Percentiles rank a stretch among this genome's conserved stretches.
phyloP scores from a whole-genome alignment of 2,113 vertebrate species.

The Nycticryphes semicollaris region DNA sequence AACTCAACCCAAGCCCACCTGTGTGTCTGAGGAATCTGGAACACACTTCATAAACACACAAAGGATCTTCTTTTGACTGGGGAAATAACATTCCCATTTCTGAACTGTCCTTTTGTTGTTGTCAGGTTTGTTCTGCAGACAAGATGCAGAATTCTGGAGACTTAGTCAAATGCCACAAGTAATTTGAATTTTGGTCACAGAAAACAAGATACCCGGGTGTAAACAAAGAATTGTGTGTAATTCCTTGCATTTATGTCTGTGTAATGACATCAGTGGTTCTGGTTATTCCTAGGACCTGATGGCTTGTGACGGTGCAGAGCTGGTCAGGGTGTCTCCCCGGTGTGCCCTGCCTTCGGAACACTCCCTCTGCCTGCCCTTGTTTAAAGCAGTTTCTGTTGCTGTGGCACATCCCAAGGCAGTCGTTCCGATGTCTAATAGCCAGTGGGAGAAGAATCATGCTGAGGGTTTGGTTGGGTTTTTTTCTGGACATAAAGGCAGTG shows the following conservation, averaged over 20 bases:
- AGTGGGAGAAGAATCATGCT: neutral
- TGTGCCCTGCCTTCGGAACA: accelerated
- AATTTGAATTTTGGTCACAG: neutral
- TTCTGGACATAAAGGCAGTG: neutral
- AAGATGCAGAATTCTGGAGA: neutral
- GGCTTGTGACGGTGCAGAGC: neutral
- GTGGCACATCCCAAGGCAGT: neutral
- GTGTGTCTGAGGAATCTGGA: neutral
- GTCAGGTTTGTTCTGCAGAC: neutral
- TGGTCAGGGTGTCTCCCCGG: too few relatives aligned
- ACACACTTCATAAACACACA: neutral
- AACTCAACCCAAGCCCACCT: neutral
- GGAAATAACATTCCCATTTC: neutral
- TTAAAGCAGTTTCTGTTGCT: neutral
- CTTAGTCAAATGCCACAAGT: neutral
- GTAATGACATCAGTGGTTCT: neutral
- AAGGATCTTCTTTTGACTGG: too few relatives aligned
- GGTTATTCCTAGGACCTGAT: too few relatives aligned
- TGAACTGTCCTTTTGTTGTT: neutral
- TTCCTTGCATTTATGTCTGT: neutral
- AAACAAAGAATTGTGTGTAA: neutral
- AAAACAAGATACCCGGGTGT: neutral
- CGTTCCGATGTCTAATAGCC: too few relatives aligned
- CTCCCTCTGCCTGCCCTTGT: neutral
- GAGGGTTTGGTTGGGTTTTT: too few relatives aligned